Percentiles rank a stretch among this genome's conserved stretches.
These are phyloP conservation scores for Myotis lucifugus DNA, from an alignment of 2,113 vertebrate genomes.

Conservation along the genomic window DNA sequence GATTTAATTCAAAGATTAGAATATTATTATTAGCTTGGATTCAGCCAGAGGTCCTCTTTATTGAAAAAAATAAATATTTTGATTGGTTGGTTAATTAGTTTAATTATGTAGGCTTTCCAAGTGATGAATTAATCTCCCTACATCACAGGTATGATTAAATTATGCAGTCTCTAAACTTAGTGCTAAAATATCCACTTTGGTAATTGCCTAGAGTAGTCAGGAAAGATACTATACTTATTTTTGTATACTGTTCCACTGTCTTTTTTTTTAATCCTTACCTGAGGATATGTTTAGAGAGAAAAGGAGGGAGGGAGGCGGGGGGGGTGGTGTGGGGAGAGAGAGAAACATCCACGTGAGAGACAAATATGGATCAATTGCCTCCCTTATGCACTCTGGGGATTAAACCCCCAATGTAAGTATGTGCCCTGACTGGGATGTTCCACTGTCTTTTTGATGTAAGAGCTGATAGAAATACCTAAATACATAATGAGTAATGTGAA, in stretches of 20 bases:
- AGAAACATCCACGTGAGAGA: neutral
- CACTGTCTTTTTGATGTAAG: neutral
- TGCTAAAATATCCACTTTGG: neutral
- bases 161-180: neutral
- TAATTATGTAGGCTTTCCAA: constrained; percentile 3
- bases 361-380: neutral
- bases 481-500: neutral
- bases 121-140: neutral
- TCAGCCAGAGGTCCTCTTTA: neutral
- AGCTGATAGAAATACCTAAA: constrained; percentile 18
- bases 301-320: too few relatives aligned
- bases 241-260: neutral
- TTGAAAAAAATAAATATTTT: neutral
- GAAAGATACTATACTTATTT: neutral
- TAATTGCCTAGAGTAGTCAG: neutral
- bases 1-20: constrained; percentile 17
- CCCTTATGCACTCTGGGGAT: neutral
- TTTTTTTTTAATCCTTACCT: neutral
- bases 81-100: neutral
- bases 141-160: neutral
- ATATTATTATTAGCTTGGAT: neutral
- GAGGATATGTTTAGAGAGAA: neutral
- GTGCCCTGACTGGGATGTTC: neutral
- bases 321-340: too few relatives aligned
- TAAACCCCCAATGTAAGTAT: neutral